Evolutionary conservation across 2,113 vertebrate genomes (phyloP).

Genomic region (Entelurus aequoreus): DNA sequence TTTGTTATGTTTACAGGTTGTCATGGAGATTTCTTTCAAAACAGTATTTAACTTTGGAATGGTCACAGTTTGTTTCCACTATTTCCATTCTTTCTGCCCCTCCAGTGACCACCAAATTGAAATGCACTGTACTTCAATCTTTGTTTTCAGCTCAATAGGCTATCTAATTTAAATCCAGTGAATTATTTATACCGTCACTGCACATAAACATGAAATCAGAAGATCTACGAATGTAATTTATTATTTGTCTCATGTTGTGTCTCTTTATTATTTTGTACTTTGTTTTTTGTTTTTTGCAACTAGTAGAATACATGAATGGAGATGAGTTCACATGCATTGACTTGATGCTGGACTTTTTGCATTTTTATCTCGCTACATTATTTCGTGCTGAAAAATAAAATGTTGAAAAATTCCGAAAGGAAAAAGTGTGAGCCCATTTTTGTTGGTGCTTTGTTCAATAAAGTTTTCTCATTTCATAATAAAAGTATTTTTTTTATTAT

Average conservation of each 20-base stretch:
- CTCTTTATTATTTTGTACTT: slow-evolving; percentile 38
- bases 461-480: slow-evolving; percentile 57
- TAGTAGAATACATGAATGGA: neutral
- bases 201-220: slow-evolving; percentile 68
- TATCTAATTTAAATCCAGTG: slow-evolving; percentile 74
- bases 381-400: slow-evolving; percentile 15
- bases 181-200: slow-evolving; percentile 76
- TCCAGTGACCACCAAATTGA: slow-evolving; percentile 49
- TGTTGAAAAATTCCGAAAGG: neutral
- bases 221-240: slow-evolving; percentile 71
- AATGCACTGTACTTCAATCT: slow-evolving; percentile 71
- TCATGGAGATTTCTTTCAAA: slow-evolving; percentile 4
- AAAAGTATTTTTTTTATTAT: neutral
- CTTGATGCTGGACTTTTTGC: too few relatives aligned
- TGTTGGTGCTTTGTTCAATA: slow-evolving; percentile 59
- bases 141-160: slow-evolving; percentile 37
- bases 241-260: slow-evolving; percentile 45
- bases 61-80: slow-evolving; percentile 19
- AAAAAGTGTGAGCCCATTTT: too few relatives aligned
- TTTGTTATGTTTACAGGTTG: slow-evolving; percentile 41
- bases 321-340: neutral
- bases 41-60: slow-evolving; percentile 1
- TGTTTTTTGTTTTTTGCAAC: slow-evolving; percentile 24
- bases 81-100: neutral
- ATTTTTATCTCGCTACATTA: slow-evolving; percentile 9